Conservation (phyloP, 2,797 vertebrate species). For the Notamacropus eugenii region DNA sequence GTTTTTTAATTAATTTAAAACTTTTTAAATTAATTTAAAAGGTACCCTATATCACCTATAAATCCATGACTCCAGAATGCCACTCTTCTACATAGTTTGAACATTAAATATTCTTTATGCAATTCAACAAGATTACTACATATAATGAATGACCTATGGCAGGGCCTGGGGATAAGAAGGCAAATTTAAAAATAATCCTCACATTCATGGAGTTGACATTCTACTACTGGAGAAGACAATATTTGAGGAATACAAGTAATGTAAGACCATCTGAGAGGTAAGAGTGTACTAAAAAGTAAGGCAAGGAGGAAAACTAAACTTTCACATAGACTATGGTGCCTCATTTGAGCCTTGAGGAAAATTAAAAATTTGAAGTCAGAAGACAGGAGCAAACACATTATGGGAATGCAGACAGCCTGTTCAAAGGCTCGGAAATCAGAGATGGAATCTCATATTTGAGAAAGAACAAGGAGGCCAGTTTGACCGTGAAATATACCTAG, state of each 20-base stretch:
- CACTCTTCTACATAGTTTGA: no score
- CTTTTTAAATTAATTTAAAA: not conserved
- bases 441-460: not conserved
- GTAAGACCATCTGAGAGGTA: not conserved
- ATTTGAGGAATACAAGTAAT: not conserved
- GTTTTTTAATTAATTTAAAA: not conserved
- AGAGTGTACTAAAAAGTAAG: not conserved
- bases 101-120: not conserved
- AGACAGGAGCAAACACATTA: not conserved
- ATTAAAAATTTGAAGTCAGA: not conserved
- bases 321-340: not conserved
- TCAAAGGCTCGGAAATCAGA: not conserved
- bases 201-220: not conserved
- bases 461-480: not conserved
- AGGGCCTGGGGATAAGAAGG: not conserved
- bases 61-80: not conserved
- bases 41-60: not conserved
- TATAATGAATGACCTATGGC: not conserved
- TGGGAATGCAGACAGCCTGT: not conserved
- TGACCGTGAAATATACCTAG: not conserved
- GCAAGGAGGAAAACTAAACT: not conserved
- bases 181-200: not conserved
- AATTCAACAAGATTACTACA: not conserved
- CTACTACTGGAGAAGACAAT: not conserved
- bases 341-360: not conserved